Base-by-base conservation (phyloP, 2,113 vertebrate species). In the Oncorhynchus clarkii region DNA sequence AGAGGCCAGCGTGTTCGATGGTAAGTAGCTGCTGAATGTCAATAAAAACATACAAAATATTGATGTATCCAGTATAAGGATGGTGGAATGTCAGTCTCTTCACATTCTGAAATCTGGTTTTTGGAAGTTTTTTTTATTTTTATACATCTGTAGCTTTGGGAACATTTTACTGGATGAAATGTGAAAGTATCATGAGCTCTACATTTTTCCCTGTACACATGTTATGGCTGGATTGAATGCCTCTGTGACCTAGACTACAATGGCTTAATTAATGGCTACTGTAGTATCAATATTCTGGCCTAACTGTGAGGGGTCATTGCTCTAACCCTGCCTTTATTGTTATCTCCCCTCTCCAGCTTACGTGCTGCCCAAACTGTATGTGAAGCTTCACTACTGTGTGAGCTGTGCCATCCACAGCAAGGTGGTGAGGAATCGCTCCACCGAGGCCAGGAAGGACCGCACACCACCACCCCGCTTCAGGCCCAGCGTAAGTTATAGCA, bases 371-470 rank as follows among this genome's bases (percentile, higher is more conserved):
- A 98, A 98, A 86, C 94, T 98, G 45, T 98, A 98, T 1, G 97
- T 97, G 91, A 97, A 98, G 89, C 93, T 98, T 14, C 96, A 97
- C 83, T 98, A 98, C 88, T 98, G 97, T 65, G 96, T 97, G 75
- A 98, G 96, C 92, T 98, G 97, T 67, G 96, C 96, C 80, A 98
- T 98, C 91, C 97, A 98, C 91, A 98, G 96, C 85, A 98, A 98
- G 45, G 96, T 98, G 74, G 97, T 98, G 87, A 94, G 96, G 83
- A 98, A 98, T 85, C 95, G 96, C 59, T 98, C 97, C 29, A 93
- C 94, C 1, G 96, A 97, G 88, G 97, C 96, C 67, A 92, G 96
- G 75, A 98, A 98, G 87, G 96, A 97, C 88, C 94, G 96, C 3
- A 97, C 96, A 0, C 97, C 96, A 4, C 96, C 97, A 0, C 96